phyloP scores from a whole-genome alignment of 2,113 vertebrate genomes.

The Neomonachus schauinslandi region DNA sequence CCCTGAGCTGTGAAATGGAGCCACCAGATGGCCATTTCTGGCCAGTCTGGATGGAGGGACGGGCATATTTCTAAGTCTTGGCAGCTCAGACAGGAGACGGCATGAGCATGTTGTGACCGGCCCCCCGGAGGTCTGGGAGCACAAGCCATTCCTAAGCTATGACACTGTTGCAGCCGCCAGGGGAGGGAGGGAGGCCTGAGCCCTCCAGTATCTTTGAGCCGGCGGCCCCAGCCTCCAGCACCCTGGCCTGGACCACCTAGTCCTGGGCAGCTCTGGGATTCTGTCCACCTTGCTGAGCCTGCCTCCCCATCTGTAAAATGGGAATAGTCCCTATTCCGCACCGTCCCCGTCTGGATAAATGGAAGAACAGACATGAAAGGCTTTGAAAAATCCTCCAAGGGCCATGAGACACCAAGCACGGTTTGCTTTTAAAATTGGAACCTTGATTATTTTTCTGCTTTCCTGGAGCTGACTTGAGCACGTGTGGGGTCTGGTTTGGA shows the following conservation, averaged over 20 bases:
- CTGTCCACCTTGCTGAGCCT: not conserved
- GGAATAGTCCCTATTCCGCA: not conserved
- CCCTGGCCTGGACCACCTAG: not conserved
- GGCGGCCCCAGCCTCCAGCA: not conserved
- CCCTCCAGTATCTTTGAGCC: fast-evolving
- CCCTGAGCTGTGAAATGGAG: not conserved
- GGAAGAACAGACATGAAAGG: not conserved
- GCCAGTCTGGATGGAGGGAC: not conserved
- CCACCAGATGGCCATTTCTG: not conserved
- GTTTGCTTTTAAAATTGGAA: not conserved
- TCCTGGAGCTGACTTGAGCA: fast-evolving
- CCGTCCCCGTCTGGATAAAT: not conserved
- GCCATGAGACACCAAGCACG: not conserved
- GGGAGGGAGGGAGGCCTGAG: not conserved
- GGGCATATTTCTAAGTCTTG: not conserved
- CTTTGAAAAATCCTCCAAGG: not conserved
- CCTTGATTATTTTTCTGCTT: not conserved
- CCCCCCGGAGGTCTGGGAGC: not conserved
- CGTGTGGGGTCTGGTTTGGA: not conserved
- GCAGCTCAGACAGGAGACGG: not conserved
- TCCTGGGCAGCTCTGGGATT: not conserved
- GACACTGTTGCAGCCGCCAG: not conserved
- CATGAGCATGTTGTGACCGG: not conserved
- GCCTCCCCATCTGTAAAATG: not conserved
- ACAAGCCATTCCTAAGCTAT: not conserved